Evolutionary conservation across 2,888 invertebrate genomes (phyloP), one percentile per base, ranked within the genome.

Genomic region (Colletes collaris): DNA sequence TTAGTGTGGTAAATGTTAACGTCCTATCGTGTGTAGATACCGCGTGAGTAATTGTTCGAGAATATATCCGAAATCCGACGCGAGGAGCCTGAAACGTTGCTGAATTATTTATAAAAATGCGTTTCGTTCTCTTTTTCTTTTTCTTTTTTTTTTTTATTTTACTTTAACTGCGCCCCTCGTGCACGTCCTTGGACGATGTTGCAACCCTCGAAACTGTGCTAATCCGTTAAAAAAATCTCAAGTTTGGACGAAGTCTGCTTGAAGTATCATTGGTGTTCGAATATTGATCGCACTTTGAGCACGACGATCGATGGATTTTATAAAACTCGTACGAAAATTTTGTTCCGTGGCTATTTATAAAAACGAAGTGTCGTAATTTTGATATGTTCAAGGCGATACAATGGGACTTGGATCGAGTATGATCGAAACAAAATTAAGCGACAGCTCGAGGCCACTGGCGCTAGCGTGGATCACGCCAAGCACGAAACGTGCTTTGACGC

Each of bases 11-110:
- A 77, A 75, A 50, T 63, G 72, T 70, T 63, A 69, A 74, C 67
- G 69, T 74, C 72, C 80, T 73, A 56, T 64, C 79, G 60, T 56
- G 40, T 72, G 74, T 70, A 77, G 82, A 77, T 76, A 80, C 37
- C 68, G 59, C 74, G 68, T 52, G 58, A 63, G 52, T 27, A 35
- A 68, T 67, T 53, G 59, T 58, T 79, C 71, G 67, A 84, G 79
- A 74, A 27, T 27, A 27, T 67, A 53, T 64, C 79, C 71, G 64
- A 72, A 74, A 85, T 74, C 74, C 52, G 59, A 69, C 73, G 46
- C 71, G 79, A 8, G 44, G 69, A 75, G 68, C 74, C 74, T 63
- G 81, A 81, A 67, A 75, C 81, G 66, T 79, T 46, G 72, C 60
- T 50, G 40, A 60, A 62, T 64, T 71, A 35, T 16, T 65, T 50